Conservation (phyloP, 2,797 vertebrate species). For the Setipinna tenuifilis region DNA sequence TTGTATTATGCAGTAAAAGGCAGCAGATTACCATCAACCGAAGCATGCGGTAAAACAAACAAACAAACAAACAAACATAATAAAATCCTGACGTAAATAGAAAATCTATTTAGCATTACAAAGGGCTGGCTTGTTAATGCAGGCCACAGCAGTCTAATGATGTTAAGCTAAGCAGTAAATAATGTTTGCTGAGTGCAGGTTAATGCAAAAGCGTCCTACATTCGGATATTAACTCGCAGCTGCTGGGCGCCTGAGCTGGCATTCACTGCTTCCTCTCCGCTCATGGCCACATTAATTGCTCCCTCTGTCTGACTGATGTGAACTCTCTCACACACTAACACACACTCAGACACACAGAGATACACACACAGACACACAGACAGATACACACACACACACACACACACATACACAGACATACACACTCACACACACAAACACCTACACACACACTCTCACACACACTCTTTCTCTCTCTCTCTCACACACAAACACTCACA, state of each 20-base stretch:
- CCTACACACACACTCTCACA: no score
- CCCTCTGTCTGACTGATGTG: not conserved
- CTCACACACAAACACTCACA: not conserved
- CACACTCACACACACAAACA: no score
- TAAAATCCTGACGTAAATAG: not conserved
- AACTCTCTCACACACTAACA: not conserved
- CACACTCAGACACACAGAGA: no score
- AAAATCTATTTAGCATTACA: not conserved
- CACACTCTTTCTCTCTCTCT: not conserved
- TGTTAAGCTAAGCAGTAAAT: not conserved
- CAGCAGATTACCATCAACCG: no score
- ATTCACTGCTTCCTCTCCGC: not conserved
- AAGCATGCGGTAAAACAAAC: not conserved
- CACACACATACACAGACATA: no score
- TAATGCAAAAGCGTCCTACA: not conserved
- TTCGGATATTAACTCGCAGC: not conserved
- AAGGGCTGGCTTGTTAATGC: not conserved
- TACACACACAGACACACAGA: no score
- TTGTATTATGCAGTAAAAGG: no score
- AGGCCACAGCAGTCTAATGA: not conserved
- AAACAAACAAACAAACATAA: not conserved
- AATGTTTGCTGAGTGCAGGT: not conserved
- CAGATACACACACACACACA: no score
- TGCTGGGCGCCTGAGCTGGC: not conserved
- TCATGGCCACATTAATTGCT: not conserved